A percentile compares a stretch with the other conserved stretches of the same genome.
Conservation (phyloP, 35 echinoderm and acorn worm species). For the Ophioderma brevispina region DNA sequence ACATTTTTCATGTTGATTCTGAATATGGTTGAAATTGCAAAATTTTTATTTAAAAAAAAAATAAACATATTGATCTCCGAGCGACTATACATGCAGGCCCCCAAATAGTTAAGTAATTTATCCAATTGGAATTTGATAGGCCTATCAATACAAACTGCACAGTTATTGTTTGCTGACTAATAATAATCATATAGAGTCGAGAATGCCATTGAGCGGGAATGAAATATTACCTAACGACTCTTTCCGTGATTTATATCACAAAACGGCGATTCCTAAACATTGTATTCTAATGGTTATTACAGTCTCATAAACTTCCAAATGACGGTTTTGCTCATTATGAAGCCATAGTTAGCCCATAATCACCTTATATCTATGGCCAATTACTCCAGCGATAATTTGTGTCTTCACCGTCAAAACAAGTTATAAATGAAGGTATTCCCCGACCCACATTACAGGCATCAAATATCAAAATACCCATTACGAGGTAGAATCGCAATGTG, state of each 20-base stretch:
- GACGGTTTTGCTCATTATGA: background rate
- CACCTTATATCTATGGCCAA: background rate
- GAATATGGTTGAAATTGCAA: too few relatives aligned
- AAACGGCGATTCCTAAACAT: background rate
- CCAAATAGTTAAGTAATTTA: too few relatives aligned
- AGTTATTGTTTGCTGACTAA: too few relatives aligned
- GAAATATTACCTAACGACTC: background rate
- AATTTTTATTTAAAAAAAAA: too few relatives aligned
- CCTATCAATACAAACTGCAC: too few relatives aligned
- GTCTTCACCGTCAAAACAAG: background rate
- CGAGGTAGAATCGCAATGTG: background rate
- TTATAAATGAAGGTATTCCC: background rate
- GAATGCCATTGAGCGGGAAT: background rate
- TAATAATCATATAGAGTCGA: too few relatives aligned
- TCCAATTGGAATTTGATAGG: too few relatives aligned
- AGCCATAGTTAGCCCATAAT: background rate
- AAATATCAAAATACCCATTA: constrained; percentile 1
- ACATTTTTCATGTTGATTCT: too few relatives aligned
- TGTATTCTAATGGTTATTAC: background rate
- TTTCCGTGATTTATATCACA: constrained; percentile 3
- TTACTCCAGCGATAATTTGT: background rate
- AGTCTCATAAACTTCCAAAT: constrained; percentile 4
- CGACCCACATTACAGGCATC: background rate
- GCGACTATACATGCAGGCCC: too few relatives aligned
- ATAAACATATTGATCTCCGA: too few relatives aligned